A percentile compares a stretch with the other conserved stretches of the same genome.
Conservation (phyloP, 2,888 invertebrate species). For the Lochmaea capreae region DNA sequence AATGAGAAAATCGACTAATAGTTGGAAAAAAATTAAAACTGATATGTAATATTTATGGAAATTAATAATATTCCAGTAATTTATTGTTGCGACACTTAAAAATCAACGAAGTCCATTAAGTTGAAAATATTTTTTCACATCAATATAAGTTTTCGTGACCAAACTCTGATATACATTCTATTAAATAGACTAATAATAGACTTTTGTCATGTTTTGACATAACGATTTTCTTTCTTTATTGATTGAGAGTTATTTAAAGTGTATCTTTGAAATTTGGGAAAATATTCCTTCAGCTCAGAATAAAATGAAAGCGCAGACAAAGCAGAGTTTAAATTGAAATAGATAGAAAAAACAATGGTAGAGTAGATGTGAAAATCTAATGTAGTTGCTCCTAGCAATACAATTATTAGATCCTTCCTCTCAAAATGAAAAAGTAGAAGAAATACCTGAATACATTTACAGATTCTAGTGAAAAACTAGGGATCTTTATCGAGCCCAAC, state of each 20-base stretch:
- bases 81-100: not conserved
- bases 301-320: too few relatives aligned
- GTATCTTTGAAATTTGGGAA: not conserved
- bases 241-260: not conserved
- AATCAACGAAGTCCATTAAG: not conserved
- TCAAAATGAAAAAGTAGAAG: too few relatives aligned
- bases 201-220: not conserved
- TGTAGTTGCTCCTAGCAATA: too few relatives aligned
- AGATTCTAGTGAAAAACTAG: too few relatives aligned
- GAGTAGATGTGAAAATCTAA: too few relatives aligned
- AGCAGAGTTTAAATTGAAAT: too few relatives aligned
- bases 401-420: too few relatives aligned
- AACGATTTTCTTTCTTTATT: not conserved
- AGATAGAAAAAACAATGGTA: too few relatives aligned
- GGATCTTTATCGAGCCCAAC: too few relatives aligned
- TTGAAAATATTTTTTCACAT: not conserved
- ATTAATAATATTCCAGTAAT: too few relatives aligned
- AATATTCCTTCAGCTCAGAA: not conserved
- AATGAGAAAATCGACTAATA: slow-evolving; percentile 6
- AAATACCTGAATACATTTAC: too few relatives aligned
- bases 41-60: not conserved
- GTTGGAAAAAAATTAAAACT: not conserved
- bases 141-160: not conserved
- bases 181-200: not conserved
- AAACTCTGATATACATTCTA: not conserved